Percentiles rank a stretch among this genome's conserved stretches.
These are phyloP conservation scores for Cyanoramphus novaezelandiae DNA, from an alignment of 2,113 vertebrate genomes.

Conservation along the genomic window DNA sequence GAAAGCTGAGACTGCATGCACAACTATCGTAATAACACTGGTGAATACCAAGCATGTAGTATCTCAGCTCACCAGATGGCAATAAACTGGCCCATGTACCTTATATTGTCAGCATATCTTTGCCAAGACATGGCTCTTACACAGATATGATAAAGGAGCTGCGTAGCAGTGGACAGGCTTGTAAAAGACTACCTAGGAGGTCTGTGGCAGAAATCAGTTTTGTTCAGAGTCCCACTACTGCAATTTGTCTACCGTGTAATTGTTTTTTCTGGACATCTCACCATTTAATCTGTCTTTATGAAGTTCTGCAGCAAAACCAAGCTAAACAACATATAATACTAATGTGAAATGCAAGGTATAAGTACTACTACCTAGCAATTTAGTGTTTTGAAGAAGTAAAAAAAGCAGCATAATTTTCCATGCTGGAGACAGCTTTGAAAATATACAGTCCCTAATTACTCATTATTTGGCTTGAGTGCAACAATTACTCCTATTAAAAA, in stretches of 20 bases:
- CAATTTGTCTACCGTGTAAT: background rate
- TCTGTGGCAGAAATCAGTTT: background rate
- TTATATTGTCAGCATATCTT: background rate
- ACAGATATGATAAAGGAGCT: background rate
- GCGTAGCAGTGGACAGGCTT: background rate
- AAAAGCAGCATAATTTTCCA: background rate
- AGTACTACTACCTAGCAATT: background rate
- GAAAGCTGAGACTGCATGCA: background rate
- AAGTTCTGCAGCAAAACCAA: background rate
- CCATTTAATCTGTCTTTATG: background rate
- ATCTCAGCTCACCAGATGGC: background rate
- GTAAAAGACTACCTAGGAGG: background rate
- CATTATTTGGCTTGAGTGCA: constrained; percentile 30
- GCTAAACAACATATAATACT: background rate
- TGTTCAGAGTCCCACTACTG: background rate
- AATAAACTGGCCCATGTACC: background rate
- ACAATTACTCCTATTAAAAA: constrained; percentile 31
- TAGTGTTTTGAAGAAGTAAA: background rate
- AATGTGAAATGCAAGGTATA: background rate
- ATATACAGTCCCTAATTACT: constrained; percentile 40
- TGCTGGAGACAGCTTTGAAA: constrained; percentile 18
- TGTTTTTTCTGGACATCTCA: background rate
- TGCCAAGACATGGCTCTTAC: background rate
- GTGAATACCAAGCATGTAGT: background rate
- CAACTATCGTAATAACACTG: background rate